Base-by-base conservation (phyloP, 2,888 invertebrate species). In the Rhagonycha fulva region DNA sequence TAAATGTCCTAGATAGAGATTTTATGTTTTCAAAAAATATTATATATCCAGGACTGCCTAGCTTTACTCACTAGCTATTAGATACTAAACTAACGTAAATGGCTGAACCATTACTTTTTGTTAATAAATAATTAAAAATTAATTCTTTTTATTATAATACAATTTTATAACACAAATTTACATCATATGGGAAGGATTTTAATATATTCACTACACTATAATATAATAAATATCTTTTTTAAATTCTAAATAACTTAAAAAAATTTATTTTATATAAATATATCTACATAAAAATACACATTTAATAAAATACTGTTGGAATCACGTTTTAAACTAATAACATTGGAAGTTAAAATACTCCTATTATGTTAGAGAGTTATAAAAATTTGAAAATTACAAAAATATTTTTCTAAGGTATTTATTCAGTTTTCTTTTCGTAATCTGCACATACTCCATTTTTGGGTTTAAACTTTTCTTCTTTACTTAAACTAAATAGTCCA, bases 401-500 rank as follows among this genome's bases (percentile, higher is more conserved):
- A 9, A 14, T 61, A 68, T 26, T 67, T 9, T 28, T 9, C 7
- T 9, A 62, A 0, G 4, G 9, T 24, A 5, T 32, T 66, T 77
- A 77, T 26, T 86, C 85, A 26, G 80, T 75, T 75, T 86, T 86
- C 75, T 86, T 86, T 23, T 83, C 82, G 62, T 83, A 82, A 63
- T 83, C 85, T 14, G 83, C 84, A 75, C 85, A 85, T 62, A 85
- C 80, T 9, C 84, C 84, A 75, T 86, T 86, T 75, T 79, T 81
- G 63, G 82, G 82, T 32, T 81, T 80, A 69, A 82, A 81, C 78
- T 85, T 85, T 63, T 87, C 86, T 74, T 86, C 86, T 74, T 82
- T 84, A 73, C 83, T 84, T 19, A 85, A 75, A 79, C 85, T 86
- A 86, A 92, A 93, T 24, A 93, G 84, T 83, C 90, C 90, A 2